These are phyloP conservation scores for Axis porcinus DNA, from an alignment of 2,113 vertebrate species.

Conservation along the genomic window DNA sequence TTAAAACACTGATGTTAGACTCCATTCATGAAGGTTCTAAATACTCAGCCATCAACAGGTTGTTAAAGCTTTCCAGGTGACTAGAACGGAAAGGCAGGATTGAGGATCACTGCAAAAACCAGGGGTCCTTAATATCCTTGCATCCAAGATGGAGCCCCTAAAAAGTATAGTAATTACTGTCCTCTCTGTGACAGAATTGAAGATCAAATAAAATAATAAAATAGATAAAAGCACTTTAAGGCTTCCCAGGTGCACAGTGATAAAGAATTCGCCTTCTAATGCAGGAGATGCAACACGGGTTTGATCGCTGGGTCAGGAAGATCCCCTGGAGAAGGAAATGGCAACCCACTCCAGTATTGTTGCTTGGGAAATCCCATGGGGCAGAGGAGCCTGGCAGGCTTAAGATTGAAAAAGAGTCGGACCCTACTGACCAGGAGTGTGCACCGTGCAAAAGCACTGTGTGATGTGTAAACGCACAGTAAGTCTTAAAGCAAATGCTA, in stretches of 20 bases:
- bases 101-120: neutral
- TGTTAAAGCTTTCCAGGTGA: neutral
- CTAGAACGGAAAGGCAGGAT: neutral
- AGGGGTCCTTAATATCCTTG: neutral
- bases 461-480: neutral
- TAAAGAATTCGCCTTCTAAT: neutral
- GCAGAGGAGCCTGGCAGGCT: neutral
- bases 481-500: constrained; percentile 20
- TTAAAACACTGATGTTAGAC: neutral
- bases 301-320: neutral
- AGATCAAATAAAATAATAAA: neutral
- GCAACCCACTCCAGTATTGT: neutral
- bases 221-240: neutral
- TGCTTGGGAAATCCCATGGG: neutral
- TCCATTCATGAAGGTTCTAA: neutral
- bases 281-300: neutral
- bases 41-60: neutral
- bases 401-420: neutral
- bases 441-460: neutral
- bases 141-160: neutral
- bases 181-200: neutral
- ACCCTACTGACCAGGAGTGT: neutral
- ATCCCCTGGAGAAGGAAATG: neutral
- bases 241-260: neutral
- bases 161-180: neutral